Conservation (phyloP, 2,113 vertebrate genomes). For the Ibidorhyncha struthersii region DNA sequence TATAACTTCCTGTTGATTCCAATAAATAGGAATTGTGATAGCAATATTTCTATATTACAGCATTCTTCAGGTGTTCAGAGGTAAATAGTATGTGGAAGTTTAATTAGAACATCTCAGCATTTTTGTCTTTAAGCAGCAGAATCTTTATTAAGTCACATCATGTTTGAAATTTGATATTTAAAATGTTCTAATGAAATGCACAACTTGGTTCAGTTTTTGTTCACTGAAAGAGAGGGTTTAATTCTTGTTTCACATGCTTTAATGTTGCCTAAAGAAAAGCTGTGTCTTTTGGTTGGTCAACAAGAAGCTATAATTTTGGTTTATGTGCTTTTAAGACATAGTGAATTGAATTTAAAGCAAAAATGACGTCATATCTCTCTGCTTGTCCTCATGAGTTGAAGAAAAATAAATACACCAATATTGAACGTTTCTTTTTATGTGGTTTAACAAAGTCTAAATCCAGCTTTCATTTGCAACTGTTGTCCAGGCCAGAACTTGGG, state of each 20-base stretch:
- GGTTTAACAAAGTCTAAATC: not conserved
- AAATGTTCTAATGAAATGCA: not conserved
- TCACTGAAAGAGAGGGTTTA: not conserved
- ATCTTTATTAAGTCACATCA: not conserved
- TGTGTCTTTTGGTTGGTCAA: conserved; percentile 17
- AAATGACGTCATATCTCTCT: not conserved
- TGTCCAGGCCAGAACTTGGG: not conserved
- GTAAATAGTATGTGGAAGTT: not conserved
- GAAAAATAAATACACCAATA: not conserved
- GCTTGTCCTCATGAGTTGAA: not conserved
- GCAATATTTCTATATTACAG: not conserved
- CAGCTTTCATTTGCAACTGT: not conserved
- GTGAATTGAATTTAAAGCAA: not conserved
- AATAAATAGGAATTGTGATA: not conserved
- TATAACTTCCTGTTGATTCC: not conserved
- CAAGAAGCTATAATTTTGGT: conserved; percentile 4
- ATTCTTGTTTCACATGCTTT: not conserved
- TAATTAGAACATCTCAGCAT: not conserved
- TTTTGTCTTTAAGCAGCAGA: not conserved
- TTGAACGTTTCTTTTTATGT: not conserved
- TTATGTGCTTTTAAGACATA: not conserved
- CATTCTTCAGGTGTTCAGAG: not conserved
- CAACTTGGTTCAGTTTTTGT: not conserved
- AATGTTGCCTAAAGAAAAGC: not conserved
- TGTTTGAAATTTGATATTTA: not conserved